Evolutionary conservation across 2,113 vertebrate species (phyloP).

Genomic region (Alethe castanea): DNA sequence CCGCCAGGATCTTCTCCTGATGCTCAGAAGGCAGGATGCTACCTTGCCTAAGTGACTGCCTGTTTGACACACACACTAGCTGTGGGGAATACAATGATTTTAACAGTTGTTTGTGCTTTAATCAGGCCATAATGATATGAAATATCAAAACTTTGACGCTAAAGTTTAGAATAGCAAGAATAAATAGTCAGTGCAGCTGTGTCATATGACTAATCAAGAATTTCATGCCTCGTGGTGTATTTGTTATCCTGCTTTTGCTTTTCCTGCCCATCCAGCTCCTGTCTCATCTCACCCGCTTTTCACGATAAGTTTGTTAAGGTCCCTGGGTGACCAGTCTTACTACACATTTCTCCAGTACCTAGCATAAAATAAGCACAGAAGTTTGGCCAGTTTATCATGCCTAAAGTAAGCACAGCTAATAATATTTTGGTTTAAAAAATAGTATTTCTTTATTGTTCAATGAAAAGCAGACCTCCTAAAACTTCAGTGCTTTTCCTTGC

Average conservation of each 20-base stretch:
- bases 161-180: not conserved
- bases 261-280: not conserved
- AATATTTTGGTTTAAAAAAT: not conserved
- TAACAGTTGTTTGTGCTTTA: not conserved
- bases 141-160: not conserved
- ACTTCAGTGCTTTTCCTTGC: not conserved
- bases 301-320: not conserved
- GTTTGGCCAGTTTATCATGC: not conserved
- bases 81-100: not conserved
- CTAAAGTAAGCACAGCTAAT: not conserved
- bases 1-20: not conserved
- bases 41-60: not conserved
- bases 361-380: not conserved
- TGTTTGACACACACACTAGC: not conserved
- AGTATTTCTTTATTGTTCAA: not conserved
- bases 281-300: not conserved
- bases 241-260: not conserved
- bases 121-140: not conserved
- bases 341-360: not conserved
- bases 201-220: not conserved
- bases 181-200: not conserved
- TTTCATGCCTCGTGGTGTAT: accelerated
- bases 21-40: not conserved
- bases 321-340: not conserved
- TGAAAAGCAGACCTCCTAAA: not conserved